phyloP scores from a whole-genome alignment of 2,797 vertebrate species.

The Pteropus rufus region DNA sequence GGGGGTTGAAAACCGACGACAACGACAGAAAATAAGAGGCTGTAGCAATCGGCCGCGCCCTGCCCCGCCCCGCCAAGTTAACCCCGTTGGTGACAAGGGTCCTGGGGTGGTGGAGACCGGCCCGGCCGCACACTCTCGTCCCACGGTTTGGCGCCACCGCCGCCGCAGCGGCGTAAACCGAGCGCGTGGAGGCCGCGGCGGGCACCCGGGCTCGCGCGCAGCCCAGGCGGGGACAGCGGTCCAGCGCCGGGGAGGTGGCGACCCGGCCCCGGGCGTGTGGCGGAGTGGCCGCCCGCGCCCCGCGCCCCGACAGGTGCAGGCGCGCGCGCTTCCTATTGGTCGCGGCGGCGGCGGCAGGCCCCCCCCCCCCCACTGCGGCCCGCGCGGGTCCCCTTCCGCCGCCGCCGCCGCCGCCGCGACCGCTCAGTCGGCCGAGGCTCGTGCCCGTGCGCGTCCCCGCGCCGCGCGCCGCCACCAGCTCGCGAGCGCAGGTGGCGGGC shows the following conservation, averaged over 20 bases:
- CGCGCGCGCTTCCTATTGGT: slow-evolving; percentile 73
- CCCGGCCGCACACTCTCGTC: background rate
- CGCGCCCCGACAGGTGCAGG: slow-evolving; percentile 74
- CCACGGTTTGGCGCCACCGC: background rate
- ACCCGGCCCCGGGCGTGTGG: background rate
- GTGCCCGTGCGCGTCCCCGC: background rate
- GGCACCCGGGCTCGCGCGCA: background rate
- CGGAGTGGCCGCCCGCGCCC: background rate
- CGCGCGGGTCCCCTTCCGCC: background rate
- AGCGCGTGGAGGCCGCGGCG: background rate
- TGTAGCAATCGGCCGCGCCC: background rate
- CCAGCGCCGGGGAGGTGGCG: background rate
- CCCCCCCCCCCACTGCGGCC: background rate
- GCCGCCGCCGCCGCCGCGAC: background rate
- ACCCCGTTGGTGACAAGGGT: background rate
- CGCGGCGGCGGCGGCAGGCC: background rate
- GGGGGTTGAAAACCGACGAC: background rate
- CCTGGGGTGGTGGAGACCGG: background rate
- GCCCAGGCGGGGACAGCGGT: background rate
- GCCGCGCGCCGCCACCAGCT: background rate
- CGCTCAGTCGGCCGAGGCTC: background rate
- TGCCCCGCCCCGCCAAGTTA: background rate
- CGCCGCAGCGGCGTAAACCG: background rate
- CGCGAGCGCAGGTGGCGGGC: slow-evolving; percentile 64
- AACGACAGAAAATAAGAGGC: background rate